These are phyloP conservation scores for Callithrix jacchus DNA, from an alignment of 2,113 vertebrate species.

Conservation along the genomic window DNA sequence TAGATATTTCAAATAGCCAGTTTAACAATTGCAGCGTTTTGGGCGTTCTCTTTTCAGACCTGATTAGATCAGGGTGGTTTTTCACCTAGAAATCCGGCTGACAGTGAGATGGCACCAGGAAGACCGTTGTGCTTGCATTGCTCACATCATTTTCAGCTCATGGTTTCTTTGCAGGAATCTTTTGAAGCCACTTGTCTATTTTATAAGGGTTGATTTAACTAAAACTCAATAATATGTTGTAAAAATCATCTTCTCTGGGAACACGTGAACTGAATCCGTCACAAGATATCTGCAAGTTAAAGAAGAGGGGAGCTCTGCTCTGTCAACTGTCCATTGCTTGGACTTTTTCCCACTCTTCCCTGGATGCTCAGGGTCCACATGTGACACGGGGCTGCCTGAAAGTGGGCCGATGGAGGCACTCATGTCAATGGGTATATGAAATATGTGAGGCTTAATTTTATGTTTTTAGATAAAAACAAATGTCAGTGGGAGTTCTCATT, in stretches of 20 bases:
- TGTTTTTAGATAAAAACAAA: neutral
- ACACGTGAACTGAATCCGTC: neutral
- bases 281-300: neutral
- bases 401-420: neutral
- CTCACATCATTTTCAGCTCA: neutral
- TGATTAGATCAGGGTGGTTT: neutral
- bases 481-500: neutral
- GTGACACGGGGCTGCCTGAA: neutral
- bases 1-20: neutral
- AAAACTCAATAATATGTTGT: neutral
- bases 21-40: neutral
- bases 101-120: neutral
- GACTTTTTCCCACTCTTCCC: neutral
- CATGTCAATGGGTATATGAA: neutral
- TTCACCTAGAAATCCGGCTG: neutral
- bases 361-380: fast-evolving
- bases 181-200: neutral
- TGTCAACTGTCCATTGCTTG: neutral
- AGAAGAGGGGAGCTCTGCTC: neutral
- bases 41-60: neutral
- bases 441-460: neutral
- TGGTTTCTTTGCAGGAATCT: neutral
- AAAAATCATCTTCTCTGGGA: neutral
- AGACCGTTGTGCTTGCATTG: neutral
- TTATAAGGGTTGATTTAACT: slow-evolving; percentile 9